These are phyloP conservation scores for Vimba vimba DNA, from an alignment of 2,113 vertebrate species.

Conservation along the genomic window DNA sequence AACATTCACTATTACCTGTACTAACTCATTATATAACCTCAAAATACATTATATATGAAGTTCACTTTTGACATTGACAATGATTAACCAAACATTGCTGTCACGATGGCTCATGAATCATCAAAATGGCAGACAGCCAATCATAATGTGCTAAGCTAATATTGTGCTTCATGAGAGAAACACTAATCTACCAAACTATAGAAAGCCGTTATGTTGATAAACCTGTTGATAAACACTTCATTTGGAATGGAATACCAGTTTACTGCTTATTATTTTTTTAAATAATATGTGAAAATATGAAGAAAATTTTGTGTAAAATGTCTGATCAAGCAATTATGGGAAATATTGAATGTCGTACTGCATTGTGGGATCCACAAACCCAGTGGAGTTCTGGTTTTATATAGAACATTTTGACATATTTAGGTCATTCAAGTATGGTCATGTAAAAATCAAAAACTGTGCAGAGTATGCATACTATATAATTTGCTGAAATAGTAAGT, in stretches of 20 bases:
- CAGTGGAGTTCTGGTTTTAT: neutral
- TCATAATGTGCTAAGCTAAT: neutral
- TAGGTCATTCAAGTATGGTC: too few species aligned
- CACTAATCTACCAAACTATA: neutral
- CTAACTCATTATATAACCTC: neutral
- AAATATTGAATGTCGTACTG: neutral
- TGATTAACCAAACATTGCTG: neutral
- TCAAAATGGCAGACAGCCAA: conserved; percentile 6
- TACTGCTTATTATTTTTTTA: neutral
- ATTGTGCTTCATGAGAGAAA: neutral
- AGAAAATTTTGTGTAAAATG: neutral
- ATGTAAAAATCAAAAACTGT: neutral
- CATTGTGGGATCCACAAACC: neutral
- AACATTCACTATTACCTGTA: neutral
- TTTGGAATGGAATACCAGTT: neutral
- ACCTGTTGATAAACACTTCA: neutral
- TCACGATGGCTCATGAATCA: neutral
- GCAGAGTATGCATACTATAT: neutral
- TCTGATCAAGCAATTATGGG: neutral
- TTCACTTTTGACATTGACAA: neutral
- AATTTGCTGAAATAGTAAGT: neutral
- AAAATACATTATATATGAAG: conserved; percentile 8
- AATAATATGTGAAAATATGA: too few species aligned
- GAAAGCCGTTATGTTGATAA: neutral
- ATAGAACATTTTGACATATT: neutral